A percentile compares a stretch with the other conserved stretches of the same genome.
Evolutionary conservation across 92 coral and sea anemone genomes (phyloP).

Genomic region (Palythoa heliodiscus): DNA sequence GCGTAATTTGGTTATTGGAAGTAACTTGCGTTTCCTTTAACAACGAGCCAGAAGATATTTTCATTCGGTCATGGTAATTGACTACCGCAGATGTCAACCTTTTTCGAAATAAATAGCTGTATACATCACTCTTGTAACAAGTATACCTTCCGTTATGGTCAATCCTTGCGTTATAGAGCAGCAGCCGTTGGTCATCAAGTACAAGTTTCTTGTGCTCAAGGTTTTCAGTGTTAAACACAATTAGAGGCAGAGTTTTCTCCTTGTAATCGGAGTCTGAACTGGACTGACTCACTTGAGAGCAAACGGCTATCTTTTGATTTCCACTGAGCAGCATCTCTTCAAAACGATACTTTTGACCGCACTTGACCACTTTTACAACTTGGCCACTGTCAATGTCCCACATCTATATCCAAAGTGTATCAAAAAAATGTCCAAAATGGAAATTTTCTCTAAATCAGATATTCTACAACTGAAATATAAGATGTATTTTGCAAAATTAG

Average conservation of each 20-base stretch:
- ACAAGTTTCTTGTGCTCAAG: constrained; percentile 63
- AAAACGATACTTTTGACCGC: constrained; percentile 73
- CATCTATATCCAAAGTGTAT: constrained; percentile 9
- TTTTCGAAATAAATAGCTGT: too few relatives aligned
- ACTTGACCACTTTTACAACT: constrained; percentile 75
- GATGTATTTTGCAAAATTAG: too few relatives aligned
- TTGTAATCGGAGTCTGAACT: constrained; percentile 44
- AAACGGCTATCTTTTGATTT: constrained; percentile 72
- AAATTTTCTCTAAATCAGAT: too few relatives aligned
- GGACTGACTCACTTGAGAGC: constrained; percentile 63
- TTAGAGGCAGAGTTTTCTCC: constrained; percentile 68
- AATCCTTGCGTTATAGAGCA: constrained; percentile 59
- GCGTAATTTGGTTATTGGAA: too few relatives aligned
- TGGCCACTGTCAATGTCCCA: constrained; percentile 88
- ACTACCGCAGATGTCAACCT: too few relatives aligned
- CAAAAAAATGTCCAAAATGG: too few relatives aligned
- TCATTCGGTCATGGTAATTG: too few relatives aligned
- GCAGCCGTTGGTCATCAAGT: constrained; percentile 46
- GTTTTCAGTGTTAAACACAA: constrained; percentile 54
- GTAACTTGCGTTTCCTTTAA: too few relatives aligned
- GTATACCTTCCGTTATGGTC: constrained; percentile 71
- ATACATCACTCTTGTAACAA: too few relatives aligned
- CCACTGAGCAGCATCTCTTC: constrained; percentile 85
- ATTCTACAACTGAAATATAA: too few relatives aligned
- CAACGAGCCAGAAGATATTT: too few relatives aligned